Conservation (phyloP, 1,140 invertebrate species). For the Monochamus saltuarius region DNA sequence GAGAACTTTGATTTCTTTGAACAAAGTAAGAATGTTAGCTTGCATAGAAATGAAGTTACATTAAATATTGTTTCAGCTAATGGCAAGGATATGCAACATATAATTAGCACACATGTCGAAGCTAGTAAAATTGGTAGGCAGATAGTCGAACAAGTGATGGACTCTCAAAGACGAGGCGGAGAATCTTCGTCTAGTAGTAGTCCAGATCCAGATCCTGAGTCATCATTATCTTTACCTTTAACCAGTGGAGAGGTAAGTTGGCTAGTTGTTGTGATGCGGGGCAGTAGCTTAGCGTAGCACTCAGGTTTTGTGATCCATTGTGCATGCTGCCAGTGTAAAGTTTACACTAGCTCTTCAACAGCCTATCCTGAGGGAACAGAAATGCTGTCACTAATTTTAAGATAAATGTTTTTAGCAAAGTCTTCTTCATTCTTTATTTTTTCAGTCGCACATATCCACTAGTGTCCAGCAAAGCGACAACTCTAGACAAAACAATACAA, state of each 20-base stretch:
- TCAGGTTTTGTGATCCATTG: no score
- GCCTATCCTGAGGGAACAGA: no score
- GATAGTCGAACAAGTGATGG: slow-evolving; percentile 72
- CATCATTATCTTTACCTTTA: slow-evolving; percentile 30
- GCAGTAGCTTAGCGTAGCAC: no score
- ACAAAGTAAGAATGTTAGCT: slow-evolving; percentile 54
- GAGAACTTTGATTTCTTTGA: slow-evolving; percentile 62
- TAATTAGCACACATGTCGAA: slow-evolving; percentile 74
- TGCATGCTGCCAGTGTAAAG: no score
- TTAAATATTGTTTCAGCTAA: slow-evolving; percentile 35
- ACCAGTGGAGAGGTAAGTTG: slow-evolving; percentile 34
- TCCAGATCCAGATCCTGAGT: slow-evolving; percentile 49
- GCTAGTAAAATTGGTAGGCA: slow-evolving; percentile 78
- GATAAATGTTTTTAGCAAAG: no score
- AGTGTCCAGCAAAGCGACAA: slow-evolving; percentile 27
- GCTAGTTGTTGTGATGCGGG: neutral
- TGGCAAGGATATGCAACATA: slow-evolving; percentile 64
- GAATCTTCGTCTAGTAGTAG: slow-evolving; percentile 57
- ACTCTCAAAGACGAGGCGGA: slow-evolving; percentile 56
- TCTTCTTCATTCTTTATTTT: slow-evolving; percentile 20
- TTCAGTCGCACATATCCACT: slow-evolving; percentile 44
- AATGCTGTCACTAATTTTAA: no score
- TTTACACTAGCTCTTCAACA: no score
- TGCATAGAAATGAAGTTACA: neutral
- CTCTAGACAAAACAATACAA: slow-evolving; percentile 13